phyloP scores from a whole-genome alignment of 2,797 vertebrate species.

The Lagodon rhomboides region DNA sequence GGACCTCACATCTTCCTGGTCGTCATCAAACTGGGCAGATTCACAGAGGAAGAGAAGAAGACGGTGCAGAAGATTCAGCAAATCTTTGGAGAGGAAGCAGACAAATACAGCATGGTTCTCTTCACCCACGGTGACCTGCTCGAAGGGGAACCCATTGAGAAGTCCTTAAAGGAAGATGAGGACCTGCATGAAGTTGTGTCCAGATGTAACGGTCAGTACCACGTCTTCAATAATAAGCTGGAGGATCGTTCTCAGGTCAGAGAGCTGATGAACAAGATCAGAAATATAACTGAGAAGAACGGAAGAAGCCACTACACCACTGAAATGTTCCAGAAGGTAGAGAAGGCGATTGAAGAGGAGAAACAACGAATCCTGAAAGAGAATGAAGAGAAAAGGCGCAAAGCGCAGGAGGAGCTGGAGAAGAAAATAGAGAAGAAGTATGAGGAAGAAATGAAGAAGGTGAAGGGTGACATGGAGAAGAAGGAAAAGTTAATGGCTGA shows the following conservation, averaged over 20 bases:
- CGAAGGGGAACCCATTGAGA: not conserved
- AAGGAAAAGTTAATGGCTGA: too few relatives aligned
- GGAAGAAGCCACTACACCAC: conserved; percentile 3
- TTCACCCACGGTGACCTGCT: not conserved
- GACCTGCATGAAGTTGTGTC: not conserved
- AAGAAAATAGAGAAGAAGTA: too few relatives aligned
- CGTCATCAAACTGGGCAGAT: not conserved
- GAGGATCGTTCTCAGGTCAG: not conserved
- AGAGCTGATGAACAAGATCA: conserved; percentile 1
- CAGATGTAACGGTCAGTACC: not conserved
- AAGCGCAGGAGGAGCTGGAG: not conserved
- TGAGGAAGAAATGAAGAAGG: too few relatives aligned
- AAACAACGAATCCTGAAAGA: conserved; percentile 2
- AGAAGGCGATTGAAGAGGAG: not conserved
- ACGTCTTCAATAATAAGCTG: not conserved
- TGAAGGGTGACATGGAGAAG: not conserved
- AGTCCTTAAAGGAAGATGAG: not conserved
- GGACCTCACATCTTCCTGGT: conserved; percentile 24
- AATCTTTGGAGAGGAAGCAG: conserved; percentile 3
- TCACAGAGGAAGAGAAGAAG: conserved; percentile 9
- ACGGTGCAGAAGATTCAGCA: conserved; percentile 11
- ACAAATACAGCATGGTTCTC: not conserved
- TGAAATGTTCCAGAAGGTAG: not conserved
- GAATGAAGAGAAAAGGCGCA: not conserved
- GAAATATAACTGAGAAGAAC: not conserved